Conservation (phyloP, 1,140 invertebrate species). For the Pogonognathellus flavescens region DNA sequence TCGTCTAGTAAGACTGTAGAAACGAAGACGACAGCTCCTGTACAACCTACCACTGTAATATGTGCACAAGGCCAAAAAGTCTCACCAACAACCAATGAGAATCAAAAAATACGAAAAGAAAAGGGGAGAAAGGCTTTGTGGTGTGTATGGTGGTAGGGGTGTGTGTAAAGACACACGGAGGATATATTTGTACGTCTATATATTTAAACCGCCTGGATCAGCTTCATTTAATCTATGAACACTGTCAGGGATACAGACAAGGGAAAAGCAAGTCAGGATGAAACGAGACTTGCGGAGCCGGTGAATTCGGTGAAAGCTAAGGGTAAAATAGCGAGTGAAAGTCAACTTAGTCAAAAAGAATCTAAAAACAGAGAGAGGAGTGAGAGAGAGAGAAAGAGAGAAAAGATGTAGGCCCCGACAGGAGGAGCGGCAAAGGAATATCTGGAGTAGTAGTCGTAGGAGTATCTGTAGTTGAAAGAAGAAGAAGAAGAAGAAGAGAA, state of each 20-base stretch:
- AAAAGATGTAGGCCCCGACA: background rate
- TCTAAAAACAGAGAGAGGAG: slow-evolving; percentile 13
- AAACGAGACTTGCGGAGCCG: background rate
- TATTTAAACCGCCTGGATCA: slow-evolving; percentile 1
- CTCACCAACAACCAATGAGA: slow-evolving; percentile 7
- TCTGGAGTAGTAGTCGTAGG: too few species aligned
- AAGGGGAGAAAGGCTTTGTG: slow-evolving; percentile 17
- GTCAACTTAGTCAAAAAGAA: slow-evolving; percentile 37
- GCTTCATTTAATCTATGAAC: slow-evolving; percentile 37
- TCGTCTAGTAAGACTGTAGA: too few species aligned
- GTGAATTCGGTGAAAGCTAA: background rate
- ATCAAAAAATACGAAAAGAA: slow-evolving; percentile 1
- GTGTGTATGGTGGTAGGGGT: background rate
- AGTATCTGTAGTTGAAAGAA: too few species aligned
- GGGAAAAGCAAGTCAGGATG: background rate
- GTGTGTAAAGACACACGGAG: too few species aligned
- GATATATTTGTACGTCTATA: background rate
- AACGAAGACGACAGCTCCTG: too few species aligned
- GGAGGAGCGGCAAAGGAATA: too few species aligned
- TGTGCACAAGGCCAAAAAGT: background rate
- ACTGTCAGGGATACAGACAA: background rate
- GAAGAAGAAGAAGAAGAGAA: too few species aligned
- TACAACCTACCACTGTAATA: too few species aligned
- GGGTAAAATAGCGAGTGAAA: background rate
- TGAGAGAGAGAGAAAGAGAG: slow-evolving; percentile 11